Percentiles rank a stretch among this genome's conserved stretches.
Evolutionary conservation across 2,113 vertebrate genomes (phyloP).

Genomic region (Pachyramphus minor): DNA sequence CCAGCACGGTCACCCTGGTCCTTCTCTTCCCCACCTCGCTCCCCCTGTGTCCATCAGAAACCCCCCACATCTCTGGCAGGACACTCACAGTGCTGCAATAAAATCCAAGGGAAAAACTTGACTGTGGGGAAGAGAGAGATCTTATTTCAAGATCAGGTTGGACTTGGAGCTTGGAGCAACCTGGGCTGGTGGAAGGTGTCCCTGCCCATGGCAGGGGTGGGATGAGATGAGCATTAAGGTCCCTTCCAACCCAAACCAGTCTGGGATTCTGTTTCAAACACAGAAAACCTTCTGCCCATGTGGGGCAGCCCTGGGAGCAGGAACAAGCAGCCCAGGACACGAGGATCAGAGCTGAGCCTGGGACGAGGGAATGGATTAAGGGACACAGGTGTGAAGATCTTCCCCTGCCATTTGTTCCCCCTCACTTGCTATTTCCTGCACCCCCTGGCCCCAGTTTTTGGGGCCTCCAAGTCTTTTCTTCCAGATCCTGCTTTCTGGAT

Average conservation of each 20-base stretch:
- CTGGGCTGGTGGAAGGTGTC: neutral
- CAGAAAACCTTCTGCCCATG: neutral
- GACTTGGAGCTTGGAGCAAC: neutral
- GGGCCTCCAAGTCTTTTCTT: neutral
- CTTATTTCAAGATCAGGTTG: neutral
- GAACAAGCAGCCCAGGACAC: fast-evolving
- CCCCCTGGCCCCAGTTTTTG: neutral
- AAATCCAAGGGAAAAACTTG: neutral
- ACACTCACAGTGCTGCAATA: fast-evolving
- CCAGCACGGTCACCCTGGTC: neutral
- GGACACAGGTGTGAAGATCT: neutral
- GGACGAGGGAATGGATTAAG: neutral
- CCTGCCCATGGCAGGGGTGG: neutral
- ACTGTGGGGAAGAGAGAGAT: neutral
- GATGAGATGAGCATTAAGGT: neutral
- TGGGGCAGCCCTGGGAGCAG: neutral
- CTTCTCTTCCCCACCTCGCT: neutral
- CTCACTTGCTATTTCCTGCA: neutral
- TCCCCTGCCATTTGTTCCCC: neutral
- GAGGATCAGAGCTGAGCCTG: neutral
- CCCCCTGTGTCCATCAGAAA: fast-evolving
- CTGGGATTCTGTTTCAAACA: neutral
- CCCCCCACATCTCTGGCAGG: neutral
- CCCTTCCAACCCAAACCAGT: neutral
- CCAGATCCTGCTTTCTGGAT: neutral